Conservation (phyloP, 2,113 vertebrate species). For the Tringa solitaria region DNA sequence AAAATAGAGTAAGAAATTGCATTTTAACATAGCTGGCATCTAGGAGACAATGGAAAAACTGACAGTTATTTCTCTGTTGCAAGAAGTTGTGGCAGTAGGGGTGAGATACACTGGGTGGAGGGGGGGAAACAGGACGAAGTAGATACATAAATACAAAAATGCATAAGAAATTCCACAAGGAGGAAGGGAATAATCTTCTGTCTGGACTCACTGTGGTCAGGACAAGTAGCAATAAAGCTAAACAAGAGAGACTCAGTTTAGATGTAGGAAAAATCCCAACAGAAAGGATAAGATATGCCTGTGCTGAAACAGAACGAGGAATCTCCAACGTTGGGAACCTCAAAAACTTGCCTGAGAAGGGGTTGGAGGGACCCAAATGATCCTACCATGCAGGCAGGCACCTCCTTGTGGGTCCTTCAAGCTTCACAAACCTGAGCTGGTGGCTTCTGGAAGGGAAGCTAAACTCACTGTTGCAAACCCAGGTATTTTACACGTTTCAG, state of each 20-base stretch:
- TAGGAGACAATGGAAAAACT: conserved; percentile 39
- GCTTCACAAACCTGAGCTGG: background rate
- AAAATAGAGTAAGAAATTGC: background rate
- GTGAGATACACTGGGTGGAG: conserved; percentile 46
- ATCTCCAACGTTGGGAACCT: background rate
- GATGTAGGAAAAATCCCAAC: background rate
- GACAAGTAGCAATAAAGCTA: background rate
- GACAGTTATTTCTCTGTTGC: background rate
- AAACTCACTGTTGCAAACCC: background rate
- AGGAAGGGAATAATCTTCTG: background rate
- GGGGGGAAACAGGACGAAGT: background rate
- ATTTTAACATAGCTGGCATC: background rate
- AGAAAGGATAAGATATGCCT: background rate
- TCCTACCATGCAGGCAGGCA: background rate
- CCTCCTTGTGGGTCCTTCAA: background rate
- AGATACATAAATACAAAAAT: background rate
- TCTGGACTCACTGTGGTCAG: background rate
- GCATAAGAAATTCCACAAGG: background rate
- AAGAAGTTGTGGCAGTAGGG: background rate
- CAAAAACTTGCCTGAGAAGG: background rate
- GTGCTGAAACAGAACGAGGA: background rate
- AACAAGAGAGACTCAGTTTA: background rate
- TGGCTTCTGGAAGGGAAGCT: background rate
- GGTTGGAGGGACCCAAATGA: background rate
- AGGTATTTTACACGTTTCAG: background rate